Percentiles rank a stretch among this genome's conserved stretches.
Conservation (phyloP, 2,797 vertebrate genomes). For the Molothrus aeneus region DNA sequence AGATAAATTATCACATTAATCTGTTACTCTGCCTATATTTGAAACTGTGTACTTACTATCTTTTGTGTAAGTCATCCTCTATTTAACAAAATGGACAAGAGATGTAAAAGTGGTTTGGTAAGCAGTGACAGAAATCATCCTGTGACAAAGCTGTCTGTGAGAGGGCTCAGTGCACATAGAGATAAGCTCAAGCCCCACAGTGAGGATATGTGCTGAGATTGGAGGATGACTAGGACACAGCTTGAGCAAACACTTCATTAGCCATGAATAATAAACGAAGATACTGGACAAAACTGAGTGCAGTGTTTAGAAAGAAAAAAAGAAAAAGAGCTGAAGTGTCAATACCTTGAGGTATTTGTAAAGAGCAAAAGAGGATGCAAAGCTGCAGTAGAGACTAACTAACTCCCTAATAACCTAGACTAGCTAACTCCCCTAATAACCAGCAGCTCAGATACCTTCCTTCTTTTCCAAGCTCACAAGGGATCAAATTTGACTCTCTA, state of each 20-base stretch:
- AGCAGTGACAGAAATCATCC: slow-evolving; percentile 6
- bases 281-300: slow-evolving; percentile 11
- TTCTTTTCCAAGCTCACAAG: not conserved
- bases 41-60: not conserved
- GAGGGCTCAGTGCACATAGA: not conserved
- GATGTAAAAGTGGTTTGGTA: not conserved
- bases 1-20: slow-evolving; percentile 39
- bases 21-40: slow-evolving; percentile 2
- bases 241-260: slow-evolving; percentile 58
- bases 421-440: not conserved
- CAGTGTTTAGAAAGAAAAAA: not conserved
- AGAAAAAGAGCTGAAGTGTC: not conserved
- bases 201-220: slow-evolving; percentile 40
- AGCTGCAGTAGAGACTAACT: not conserved
- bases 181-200: slow-evolving; percentile 24
- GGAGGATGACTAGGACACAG: slow-evolving; percentile 30
- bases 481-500: not conserved
- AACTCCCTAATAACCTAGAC: not conserved
- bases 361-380: not conserved
- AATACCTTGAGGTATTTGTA: not conserved
- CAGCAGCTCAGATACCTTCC: not conserved
- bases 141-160: not conserved
- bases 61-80: slow-evolving; percentile 3
- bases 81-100: slow-evolving; percentile 21
- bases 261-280: slow-evolving; percentile 52